Base-by-base conservation (phyloP, 2,888 invertebrate species). In the Linyphia triangularis region DNA sequence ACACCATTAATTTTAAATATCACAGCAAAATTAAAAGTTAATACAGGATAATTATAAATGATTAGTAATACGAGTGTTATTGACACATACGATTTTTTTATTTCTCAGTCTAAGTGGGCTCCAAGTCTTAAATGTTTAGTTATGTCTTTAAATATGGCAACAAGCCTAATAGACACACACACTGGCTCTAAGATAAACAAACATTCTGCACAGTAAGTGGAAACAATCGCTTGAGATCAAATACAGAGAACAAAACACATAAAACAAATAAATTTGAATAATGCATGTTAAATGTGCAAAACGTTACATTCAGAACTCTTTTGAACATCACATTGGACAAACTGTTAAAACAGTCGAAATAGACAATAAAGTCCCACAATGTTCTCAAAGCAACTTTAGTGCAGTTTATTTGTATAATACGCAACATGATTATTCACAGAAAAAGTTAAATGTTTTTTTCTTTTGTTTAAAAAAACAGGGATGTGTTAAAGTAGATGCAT, bases 171-270 rank as follows among this genome's bases (percentile, higher is more conserved):
- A 51, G 51, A 13, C 51, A 16, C n/a, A 51, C 16, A 51, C 5
- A n/a, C n/a, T n/a, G n/a, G n/a, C n/a, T n/a, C n/a, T n/a, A 51
- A 9, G n/a, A 59, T 19, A 70, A 40, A 70, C 19, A 43, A 70
- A 70, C 24, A 69, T 69, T 43, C 57, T 28, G 9, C 77, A 63
- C 77, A 77, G 40, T 33, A 61, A 22, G 22, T 59, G 61, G 33
- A 33, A 61, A 75, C 59, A 37, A 75, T 59, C 26, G n/a, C 28
- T 72, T 77, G 77, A 77, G 77, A 77, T 77, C 77, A 77, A 77
- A 77, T 37, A 77, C 77, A 37, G 63, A 77, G 63, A 77, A 67
- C 30, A 33, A 67, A 22, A 59, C 28, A 22, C 13, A 37, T 33
- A 63, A 77, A 77, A 73, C 30, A 77, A 9, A 59, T 13, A 19